Evolutionary conservation across 2,113 vertebrate species (phyloP).

Genomic region (Leuciscus idus): DNA sequence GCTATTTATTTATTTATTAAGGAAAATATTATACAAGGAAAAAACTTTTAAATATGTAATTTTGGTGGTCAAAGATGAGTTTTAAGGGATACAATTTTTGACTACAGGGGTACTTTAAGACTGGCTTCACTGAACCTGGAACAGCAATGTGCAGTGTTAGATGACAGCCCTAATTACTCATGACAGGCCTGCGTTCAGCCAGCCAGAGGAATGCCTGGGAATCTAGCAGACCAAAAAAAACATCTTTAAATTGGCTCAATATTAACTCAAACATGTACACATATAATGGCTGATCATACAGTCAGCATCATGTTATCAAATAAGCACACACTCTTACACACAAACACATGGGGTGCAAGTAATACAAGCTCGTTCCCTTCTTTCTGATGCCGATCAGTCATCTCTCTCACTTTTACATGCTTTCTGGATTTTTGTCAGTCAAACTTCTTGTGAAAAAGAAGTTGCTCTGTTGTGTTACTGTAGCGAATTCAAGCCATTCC

Average conservation of each 20-base stretch:
- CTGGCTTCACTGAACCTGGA: conserved; percentile 5
- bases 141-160: background rate
- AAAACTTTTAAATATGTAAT: no score
- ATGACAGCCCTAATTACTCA: conserved; percentile 10
- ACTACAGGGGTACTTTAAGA: no score
- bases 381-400: background rate
- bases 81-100: no score
- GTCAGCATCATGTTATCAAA: background rate
- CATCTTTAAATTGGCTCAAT: background rate
- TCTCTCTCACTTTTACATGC: background rate
- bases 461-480: background rate
- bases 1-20: no score
- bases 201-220: background rate
- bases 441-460: background rate
- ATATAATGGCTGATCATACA: background rate
- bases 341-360: background rate
- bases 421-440: background rate
- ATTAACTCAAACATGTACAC: background rate
- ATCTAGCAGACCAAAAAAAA: conserved; percentile 1
- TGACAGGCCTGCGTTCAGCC: background rate
- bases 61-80: no score
- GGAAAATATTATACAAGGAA: no score
- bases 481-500: background rate
- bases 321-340: background rate
- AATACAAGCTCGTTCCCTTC: background rate